Percentiles rank a stretch among this genome's conserved stretches.
Evolutionary conservation across 2,797 vertebrate genomes (phyloP).

Genomic region (Amphiprion clarkii): DNA sequence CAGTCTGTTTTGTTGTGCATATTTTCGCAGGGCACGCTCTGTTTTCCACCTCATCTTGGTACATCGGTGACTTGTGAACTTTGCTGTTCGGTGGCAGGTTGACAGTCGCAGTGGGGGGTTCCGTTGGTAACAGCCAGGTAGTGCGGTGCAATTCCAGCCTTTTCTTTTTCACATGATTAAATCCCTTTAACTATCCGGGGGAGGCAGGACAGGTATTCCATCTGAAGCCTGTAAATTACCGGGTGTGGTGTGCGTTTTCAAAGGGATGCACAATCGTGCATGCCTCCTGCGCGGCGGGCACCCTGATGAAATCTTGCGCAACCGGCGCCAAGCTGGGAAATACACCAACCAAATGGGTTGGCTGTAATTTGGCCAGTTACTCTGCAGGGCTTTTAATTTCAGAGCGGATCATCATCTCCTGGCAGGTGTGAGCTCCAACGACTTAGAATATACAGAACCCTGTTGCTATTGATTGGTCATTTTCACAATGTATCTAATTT

Average conservation of each 20-base stretch:
- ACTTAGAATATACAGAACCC: too few species aligned
- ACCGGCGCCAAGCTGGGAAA: conserved; percentile 11
- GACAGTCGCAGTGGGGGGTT: conserved; percentile 23
- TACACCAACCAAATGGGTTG: conserved; percentile 17
- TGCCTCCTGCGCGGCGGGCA: neutral
- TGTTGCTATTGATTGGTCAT: too few species aligned
- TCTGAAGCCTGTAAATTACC: conserved; percentile 41
- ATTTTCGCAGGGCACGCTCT: too few species aligned
- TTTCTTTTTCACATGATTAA: conserved; percentile 51
- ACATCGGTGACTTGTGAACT: neutral
- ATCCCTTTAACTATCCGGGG: conserved; percentile 50
- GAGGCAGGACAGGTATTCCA: conserved; percentile 46
- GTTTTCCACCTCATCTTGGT: neutral
- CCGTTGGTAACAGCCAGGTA: conserved; percentile 41
- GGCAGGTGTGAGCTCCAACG: neutral
- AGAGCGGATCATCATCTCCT: conserved; percentile 4
- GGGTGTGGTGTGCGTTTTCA: conserved; percentile 46
- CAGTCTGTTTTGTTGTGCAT: neutral
- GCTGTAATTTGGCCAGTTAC: neutral
- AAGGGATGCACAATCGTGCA: conserved; percentile 31
- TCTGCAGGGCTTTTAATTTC: conserved; percentile 19
- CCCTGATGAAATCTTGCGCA: conserved; percentile 64
- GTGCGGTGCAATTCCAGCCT: conserved; percentile 31
- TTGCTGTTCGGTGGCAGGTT: conserved; percentile 15
- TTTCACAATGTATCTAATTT: too few species aligned